Evolutionary conservation across 2,797 vertebrate genomes (phyloP).

Genomic region (Pyrrhura leucotis): DNA sequence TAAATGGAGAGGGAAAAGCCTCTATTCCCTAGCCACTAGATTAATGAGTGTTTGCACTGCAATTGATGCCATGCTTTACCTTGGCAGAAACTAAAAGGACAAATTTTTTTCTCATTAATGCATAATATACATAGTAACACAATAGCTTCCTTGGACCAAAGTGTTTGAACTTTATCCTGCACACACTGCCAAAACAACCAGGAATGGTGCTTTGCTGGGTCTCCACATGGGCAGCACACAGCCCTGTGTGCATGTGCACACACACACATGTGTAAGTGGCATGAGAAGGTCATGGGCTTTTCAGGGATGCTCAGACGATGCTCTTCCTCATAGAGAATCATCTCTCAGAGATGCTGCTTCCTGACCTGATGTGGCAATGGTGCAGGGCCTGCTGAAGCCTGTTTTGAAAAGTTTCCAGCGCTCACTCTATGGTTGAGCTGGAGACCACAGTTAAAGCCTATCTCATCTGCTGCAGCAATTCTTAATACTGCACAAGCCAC

Average conservation of each 20-base stretch:
- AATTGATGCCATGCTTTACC: not conserved
- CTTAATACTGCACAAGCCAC: not conserved
- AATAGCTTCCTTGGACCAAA: not conserved
- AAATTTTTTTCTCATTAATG: not conserved
- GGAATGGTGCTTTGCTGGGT: not conserved
- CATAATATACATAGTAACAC: not conserved
- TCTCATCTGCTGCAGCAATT: not conserved
- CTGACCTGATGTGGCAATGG: not conserved
- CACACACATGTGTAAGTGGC: rapidly evolving
- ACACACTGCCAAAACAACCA: not conserved
- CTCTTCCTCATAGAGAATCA: not conserved
- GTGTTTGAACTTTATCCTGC: not conserved
- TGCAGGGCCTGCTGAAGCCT: not conserved
- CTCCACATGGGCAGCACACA: not conserved
- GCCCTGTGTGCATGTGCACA: not conserved
- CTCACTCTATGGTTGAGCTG: not conserved
- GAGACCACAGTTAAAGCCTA: not conserved
- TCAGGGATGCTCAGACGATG: not conserved
- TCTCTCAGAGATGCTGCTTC: not conserved
- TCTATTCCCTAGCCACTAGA: not conserved
- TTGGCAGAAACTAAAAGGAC: not conserved
- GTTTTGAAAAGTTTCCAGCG: not conserved
- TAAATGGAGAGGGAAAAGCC: not conserved
- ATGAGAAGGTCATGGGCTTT: not conserved
- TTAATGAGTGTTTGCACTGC: not conserved